A percentile compares a stretch with the other conserved stretches of the same genome.
Conservation (phyloP, 2,113 vertebrate genomes). For the Centropristis striata region DNA sequence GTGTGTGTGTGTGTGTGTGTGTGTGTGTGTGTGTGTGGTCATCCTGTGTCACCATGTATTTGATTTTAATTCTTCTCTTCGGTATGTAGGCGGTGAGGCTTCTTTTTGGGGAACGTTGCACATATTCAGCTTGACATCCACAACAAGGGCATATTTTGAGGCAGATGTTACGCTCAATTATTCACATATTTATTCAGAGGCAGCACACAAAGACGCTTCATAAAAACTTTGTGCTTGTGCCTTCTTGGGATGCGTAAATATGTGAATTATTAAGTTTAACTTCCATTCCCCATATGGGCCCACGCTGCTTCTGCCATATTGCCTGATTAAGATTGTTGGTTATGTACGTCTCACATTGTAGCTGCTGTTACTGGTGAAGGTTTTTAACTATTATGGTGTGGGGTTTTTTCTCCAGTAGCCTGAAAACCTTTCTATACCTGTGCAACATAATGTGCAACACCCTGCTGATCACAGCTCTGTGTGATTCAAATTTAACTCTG, state of each 20-base stretch:
- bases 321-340: background rate
- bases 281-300: conserved; percentile 2
- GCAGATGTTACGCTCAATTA: conserved; percentile 64
- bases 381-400: background rate
- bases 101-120: conserved; percentile 21
- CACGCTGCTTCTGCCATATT: conserved; percentile 4
- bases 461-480: background rate
- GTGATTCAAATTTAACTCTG: background rate
- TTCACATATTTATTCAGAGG: conserved; percentile 55
- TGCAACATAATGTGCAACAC: background rate
- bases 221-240: conserved; percentile 38
- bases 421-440: background rate
- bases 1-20: background rate
- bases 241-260: conserved; percentile 30
- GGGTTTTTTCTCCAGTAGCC: background rate
- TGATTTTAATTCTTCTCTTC: conserved; percentile 10
- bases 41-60: conserved; percentile 5
- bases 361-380: background rate
- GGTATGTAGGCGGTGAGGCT: conserved; percentile 7
- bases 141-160: conserved; percentile 52
- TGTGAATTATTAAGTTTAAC: conserved; percentile 52
- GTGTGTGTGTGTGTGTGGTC: too few relatives aligned
- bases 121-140: conserved; percentile 51
- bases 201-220: conserved; percentile 26
- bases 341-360: background rate